phyloP scores from a whole-genome alignment of 2,113 vertebrate species.

The Epinephelus moara region DNA sequence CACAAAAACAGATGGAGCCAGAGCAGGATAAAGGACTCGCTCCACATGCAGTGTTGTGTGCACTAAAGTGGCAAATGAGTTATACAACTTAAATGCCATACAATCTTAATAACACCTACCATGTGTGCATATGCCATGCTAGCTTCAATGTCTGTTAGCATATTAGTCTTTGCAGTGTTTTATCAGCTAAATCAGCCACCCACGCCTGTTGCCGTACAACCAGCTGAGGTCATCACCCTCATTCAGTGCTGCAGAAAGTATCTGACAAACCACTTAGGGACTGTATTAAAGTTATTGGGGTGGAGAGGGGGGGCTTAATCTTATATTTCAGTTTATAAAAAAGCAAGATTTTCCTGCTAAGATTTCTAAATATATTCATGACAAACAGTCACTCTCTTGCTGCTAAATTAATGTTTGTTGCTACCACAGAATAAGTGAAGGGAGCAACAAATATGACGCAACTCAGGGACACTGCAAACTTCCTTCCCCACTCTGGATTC shows the following conservation, averaged over 20 bases:
- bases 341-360: not conserved
- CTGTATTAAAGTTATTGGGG: not conserved
- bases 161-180: not conserved
- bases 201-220: no score
- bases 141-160: not conserved
- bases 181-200: not conserved
- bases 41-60: not conserved
- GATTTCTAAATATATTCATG: no score
- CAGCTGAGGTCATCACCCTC: not conserved
- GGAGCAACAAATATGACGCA: no score
- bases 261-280: no score
- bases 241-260: not conserved
- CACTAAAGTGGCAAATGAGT: slow-evolving; percentile 4
- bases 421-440: no score
- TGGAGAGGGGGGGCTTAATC: not conserved
- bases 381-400: no score
- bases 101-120: not conserved
- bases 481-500: no score
- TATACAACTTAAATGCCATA: not conserved
- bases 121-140: no score
- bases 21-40: slow-evolving; percentile 12
- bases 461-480: no score
- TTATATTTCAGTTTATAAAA: not conserved
- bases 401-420: no score
- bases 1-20: slow-evolving; percentile 49